These are phyloP conservation scores for Microtus montanus DNA, from an alignment of 2,113 vertebrate species.

Conservation along the genomic window DNA sequence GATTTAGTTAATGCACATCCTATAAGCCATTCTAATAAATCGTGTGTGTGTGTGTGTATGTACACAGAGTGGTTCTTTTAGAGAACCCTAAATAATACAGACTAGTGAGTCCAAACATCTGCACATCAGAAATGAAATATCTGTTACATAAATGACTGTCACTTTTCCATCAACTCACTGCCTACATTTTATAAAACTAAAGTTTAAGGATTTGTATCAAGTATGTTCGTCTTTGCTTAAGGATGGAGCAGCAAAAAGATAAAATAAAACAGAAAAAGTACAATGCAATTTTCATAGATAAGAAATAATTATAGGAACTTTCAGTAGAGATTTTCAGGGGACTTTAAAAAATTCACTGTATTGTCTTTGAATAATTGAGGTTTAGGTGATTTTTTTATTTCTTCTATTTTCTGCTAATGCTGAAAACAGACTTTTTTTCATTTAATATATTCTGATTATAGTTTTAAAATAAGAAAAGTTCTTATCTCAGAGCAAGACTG, in stretches of 20 bases:
- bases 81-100: background rate
- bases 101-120: background rate
- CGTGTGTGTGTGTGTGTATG: background rate
- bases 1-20: background rate
- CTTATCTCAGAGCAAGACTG: too few relatives aligned
- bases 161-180: background rate
- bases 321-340: background rate
- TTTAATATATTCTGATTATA: too few relatives aligned
- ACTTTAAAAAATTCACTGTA: background rate
- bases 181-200: conserved; percentile 24
- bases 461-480: too few relatives aligned
- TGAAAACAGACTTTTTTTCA: background rate
- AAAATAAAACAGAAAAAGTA: background rate
- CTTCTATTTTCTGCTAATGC: background rate
- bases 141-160: background rate
- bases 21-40: background rate
- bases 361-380: background rate
- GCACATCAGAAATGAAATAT: background rate
- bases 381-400: background rate
- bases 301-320: background rate
- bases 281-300: background rate
- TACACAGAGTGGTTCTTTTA: background rate
- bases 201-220: background rate
- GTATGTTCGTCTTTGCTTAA: background rate
- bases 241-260: background rate